Percentiles rank a stretch among this genome's conserved stretches.
phyloP scores from a whole-genome alignment of 2,113 vertebrate species.

The Pteruthius melanotis region DNA sequence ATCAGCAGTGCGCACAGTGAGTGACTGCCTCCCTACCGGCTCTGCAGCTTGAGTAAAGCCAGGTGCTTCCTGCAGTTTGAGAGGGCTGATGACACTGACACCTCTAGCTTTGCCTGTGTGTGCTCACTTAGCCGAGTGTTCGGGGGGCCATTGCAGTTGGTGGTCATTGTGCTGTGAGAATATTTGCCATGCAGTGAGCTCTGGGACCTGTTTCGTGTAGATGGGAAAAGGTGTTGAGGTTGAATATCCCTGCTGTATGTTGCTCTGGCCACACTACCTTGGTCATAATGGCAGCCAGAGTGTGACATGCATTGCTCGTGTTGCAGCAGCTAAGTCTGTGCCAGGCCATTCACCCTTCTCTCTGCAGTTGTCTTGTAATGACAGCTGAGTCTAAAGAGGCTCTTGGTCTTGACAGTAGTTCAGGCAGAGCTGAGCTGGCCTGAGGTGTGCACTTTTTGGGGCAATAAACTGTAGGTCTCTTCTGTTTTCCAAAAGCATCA shows the following conservation, averaged over 20 bases:
- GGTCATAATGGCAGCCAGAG: not conserved
- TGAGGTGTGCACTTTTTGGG: not conserved
- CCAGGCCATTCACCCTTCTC: not conserved
- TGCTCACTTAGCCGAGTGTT: rapidly evolving
- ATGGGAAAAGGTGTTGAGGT: not conserved
- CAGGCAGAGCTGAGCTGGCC: not conserved
- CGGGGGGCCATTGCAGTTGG: not conserved
- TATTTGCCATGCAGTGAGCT: not conserved
- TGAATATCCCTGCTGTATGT: not conserved
- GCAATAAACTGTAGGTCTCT: not conserved
- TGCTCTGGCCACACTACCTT: not conserved
- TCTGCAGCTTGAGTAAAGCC: not conserved
- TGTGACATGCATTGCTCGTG: rapidly evolving
- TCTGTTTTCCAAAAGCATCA: not conserved
- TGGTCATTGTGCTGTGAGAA: not conserved
- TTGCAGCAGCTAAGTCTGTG: not conserved
- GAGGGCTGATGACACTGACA: not conserved
- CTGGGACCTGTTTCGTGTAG: not conserved
- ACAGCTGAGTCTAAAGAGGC: not conserved
- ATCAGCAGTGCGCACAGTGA: constrained; percentile 85
- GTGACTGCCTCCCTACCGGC: constrained; percentile 22
- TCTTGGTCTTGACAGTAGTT: not conserved
- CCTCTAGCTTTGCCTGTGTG: not conserved
- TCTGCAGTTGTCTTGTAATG: not conserved
- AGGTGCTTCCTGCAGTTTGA: not conserved